Evolutionary conservation across 37 sponge, comb jelly and placozoan genomes (phyloP).

Genomic region (Tethya wilhelma): DNA sequence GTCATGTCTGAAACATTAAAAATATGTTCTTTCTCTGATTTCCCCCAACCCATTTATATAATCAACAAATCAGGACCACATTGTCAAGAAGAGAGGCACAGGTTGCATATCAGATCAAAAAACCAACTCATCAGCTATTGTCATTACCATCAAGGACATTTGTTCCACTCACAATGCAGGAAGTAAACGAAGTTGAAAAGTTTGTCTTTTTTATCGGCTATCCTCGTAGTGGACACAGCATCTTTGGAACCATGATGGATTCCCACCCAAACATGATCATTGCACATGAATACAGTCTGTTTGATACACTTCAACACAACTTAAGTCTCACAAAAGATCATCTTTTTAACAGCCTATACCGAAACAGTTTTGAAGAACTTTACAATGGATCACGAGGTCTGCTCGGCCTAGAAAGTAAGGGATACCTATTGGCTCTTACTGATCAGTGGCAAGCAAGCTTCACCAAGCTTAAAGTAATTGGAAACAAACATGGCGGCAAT

Average conservation of each 20-base stretch:
- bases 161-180: slow-evolving; percentile 4
- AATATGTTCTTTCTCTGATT: too few relatives aligned
- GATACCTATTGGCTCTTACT: slow-evolving; percentile 13
- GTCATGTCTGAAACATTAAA: too few relatives aligned
- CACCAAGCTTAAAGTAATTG: slow-evolving; percentile 15
- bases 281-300: slow-evolving; percentile 53
- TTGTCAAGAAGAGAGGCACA: too few relatives aligned
- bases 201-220: slow-evolving; percentile 68
- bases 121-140: too few relatives aligned
- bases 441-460: slow-evolving; percentile 37
- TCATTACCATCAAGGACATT: too few relatives aligned
- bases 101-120: too few relatives aligned
- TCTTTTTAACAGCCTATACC: slow-evolving; percentile 25
- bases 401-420: neutral
- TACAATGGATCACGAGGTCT: neutral
- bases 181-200: slow-evolving; percentile 17
- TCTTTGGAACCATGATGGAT: slow-evolving; percentile 50
- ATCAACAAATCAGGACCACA: too few relatives aligned
- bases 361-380: neutral
- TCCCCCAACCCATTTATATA: too few relatives aligned
- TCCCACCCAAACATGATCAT: slow-evolving; percentile 67
- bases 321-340: neutral
- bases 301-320: slow-evolving; percentile 3
- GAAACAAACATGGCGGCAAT: slow-evolving; percentile 31
- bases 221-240: slow-evolving; percentile 67